phyloP scores from a whole-genome alignment of 30 jellyfish, hydroid and myxozoan species.

The Chrysaora quinquecirrha region DNA sequence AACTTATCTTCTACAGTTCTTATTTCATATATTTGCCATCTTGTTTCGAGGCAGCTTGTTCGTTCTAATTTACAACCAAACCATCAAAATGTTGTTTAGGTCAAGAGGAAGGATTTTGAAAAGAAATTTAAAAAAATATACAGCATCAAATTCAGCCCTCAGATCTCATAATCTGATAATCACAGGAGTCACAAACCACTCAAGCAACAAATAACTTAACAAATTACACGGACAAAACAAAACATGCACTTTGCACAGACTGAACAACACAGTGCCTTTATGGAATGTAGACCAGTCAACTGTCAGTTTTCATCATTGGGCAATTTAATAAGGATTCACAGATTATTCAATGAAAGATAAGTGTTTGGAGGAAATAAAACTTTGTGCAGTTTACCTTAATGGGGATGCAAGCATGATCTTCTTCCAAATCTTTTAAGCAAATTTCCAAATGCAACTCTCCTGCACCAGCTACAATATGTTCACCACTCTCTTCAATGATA shows the following conservation, averaged over 20 bases:
- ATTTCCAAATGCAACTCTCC: conserved; percentile 99
- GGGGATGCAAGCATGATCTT: conserved; percentile 99
- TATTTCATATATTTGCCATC: too few relatives aligned
- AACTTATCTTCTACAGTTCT: too few relatives aligned
- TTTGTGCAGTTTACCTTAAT: conserved; percentile 66
- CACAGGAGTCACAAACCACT: not conserved
- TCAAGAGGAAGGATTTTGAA: too few relatives aligned
- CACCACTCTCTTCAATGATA: conserved; percentile 98
- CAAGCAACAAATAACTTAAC: not conserved
- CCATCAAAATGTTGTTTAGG: too few relatives aligned
- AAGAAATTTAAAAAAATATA: too few relatives aligned
- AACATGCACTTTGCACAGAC: not conserved
- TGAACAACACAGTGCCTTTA: conserved; percentile 4
- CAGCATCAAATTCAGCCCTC: not conserved
- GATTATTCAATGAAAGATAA: too few relatives aligned
- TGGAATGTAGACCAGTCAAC: conserved; percentile 22
- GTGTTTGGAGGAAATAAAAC: too few relatives aligned
- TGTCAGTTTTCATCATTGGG: conserved; percentile 64
- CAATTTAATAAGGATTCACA: too few relatives aligned
- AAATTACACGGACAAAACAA: conserved; percentile 6
- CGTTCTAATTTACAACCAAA: too few relatives aligned
- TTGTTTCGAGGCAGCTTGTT: too few relatives aligned
- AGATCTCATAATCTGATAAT: conserved; percentile 11
- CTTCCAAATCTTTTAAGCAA: conserved; percentile 98
- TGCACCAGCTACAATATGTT: conserved; percentile 99